Evolutionary conservation across 2,888 invertebrate genomes (phyloP).

Genomic region (Hydropsyche betteni): DNA sequence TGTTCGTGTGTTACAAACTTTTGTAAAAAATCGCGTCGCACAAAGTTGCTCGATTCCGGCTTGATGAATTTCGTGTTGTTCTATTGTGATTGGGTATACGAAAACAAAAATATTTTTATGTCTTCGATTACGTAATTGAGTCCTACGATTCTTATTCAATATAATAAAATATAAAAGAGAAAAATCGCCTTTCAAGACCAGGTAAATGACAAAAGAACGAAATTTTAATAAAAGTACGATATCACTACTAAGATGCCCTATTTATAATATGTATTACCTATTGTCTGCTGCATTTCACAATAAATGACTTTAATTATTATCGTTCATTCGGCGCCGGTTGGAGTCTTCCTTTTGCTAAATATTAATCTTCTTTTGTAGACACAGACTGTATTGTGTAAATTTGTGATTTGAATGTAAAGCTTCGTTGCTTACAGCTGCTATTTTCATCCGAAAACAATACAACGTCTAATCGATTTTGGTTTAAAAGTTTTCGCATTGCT

Average conservation of each 20-base stretch:
- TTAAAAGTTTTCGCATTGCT: neutral
- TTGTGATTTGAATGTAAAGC: constrained; percentile 14
- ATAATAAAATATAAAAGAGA: too few relatives aligned
- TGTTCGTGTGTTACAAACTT: neutral
- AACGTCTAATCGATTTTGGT: neutral
- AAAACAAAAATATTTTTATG: too few relatives aligned
- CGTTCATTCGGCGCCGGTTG: neutral
- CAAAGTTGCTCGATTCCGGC: too few relatives aligned
- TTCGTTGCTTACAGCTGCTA: neutral
- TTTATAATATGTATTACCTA: neutral
- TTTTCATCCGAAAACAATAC: constrained; percentile 10
- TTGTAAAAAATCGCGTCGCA: neutral
- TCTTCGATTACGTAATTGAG: too few relatives aligned
- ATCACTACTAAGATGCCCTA: too few relatives aligned
- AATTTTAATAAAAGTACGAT: too few relatives aligned
- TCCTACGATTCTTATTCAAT: too few relatives aligned
- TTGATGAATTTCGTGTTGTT: too few relatives aligned
- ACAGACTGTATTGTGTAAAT: constrained; percentile 26
- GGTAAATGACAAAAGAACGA: too few relatives aligned
- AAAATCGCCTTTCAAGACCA: too few relatives aligned
- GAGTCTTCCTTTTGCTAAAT: neutral
- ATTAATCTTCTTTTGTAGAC: constrained; percentile 27
- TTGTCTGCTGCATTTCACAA: neutral
- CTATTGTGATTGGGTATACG: too few relatives aligned
- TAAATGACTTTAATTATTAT: constrained; percentile 8